phyloP scores from a whole-genome alignment of 2,113 vertebrate species.

The Cyanoderma ruficeps region DNA sequence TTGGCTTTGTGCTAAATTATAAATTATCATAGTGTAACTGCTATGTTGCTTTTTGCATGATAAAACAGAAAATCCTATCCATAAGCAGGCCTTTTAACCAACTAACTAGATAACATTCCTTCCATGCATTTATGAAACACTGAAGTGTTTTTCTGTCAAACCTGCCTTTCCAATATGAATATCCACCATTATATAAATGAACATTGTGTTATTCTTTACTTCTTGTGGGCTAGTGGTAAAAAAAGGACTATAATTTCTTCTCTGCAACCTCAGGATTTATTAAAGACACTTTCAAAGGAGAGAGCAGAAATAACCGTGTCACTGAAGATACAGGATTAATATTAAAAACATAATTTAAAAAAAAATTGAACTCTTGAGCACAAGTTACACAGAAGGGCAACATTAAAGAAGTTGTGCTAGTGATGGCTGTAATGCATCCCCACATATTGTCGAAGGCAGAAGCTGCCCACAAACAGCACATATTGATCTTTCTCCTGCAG shows the following conservation, averaged over 20 bases:
- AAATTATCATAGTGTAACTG: not conserved
- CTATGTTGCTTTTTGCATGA: not conserved
- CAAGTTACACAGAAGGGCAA: not conserved
- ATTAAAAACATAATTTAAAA: not conserved
- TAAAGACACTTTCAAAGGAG: not conserved
- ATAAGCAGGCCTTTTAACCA: not conserved
- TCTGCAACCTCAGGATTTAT: not conserved
- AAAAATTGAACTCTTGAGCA: not conserved
- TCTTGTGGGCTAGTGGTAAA: not conserved
- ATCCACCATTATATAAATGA: not conserved
- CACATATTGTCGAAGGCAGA: rapidly evolving
- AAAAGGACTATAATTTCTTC: not conserved
- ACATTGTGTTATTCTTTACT: not conserved
- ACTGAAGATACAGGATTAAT: rapidly evolving
- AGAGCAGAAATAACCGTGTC: not conserved
- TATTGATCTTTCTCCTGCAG: not conserved
- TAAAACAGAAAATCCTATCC: not conserved
- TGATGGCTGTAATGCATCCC: too few relatives aligned
- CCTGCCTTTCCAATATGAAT: not conserved
- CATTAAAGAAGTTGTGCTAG: not conserved
- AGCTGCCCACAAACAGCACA: not conserved
- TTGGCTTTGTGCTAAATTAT: not conserved
- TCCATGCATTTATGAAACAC: not conserved
- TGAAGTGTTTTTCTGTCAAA: not conserved
- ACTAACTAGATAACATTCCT: not conserved